These are phyloP conservation scores for Theropithecus gelada DNA, from an alignment of 2,113 vertebrate genomes.

Conservation along the genomic window DNA sequence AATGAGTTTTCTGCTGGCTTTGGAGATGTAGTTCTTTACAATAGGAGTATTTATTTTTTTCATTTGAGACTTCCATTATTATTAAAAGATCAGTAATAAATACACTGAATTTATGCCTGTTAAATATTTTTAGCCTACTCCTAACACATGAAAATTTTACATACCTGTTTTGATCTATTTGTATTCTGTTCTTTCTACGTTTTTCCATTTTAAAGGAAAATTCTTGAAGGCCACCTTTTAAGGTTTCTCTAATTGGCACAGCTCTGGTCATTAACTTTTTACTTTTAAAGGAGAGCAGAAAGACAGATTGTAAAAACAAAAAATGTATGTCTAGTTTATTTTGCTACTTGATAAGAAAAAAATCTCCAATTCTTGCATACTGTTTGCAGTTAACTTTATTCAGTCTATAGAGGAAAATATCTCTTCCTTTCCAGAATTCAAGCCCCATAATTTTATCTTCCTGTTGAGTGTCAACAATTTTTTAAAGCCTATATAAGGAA, in stretches of 20 bases:
- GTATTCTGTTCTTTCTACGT: background rate
- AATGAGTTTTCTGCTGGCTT: background rate
- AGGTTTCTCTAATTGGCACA: background rate
- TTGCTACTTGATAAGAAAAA: background rate
- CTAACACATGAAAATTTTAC: background rate
- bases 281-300: background rate
- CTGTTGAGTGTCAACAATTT: background rate
- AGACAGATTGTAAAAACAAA: background rate
- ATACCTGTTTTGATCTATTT: background rate
- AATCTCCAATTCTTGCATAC: background rate
- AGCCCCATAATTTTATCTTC: constrained; percentile 18
- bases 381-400: background rate
- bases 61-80: background rate
- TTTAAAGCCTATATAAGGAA: background rate
- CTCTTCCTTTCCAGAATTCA: background rate
- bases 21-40: background rate
- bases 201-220: background rate
- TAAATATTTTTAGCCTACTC: background rate
- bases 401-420: background rate
- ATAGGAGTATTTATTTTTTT: background rate
- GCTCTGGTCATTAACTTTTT: constrained; percentile 1
- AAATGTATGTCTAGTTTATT: background rate
- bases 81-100: background rate
- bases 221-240: background rate
- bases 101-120: background rate